Percentiles rank a stretch among this genome's conserved stretches.
phyloP scores from a whole-genome alignment of 2,888 invertebrate species.

The Dolichopus griseipennis region DNA sequence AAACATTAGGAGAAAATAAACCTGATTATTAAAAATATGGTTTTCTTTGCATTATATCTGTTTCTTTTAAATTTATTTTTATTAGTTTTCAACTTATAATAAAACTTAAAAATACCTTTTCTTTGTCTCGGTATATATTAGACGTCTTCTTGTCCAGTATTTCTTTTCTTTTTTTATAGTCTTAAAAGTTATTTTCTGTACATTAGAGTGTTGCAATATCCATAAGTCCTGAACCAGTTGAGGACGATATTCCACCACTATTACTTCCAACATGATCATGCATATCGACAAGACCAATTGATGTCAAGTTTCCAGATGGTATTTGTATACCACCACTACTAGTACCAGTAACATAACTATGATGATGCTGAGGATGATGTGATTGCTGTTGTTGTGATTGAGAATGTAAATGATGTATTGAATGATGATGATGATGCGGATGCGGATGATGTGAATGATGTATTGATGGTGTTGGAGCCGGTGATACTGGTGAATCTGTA shows the following conservation, averaged over 20 bases:
- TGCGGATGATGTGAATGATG: constrained; percentile 24
- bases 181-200: neutral
- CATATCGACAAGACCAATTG: constrained; percentile 18
- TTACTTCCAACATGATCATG: constrained; percentile 20
- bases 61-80: too few species aligned
- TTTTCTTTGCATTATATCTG: too few species aligned
- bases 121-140: neutral
- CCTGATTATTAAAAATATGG: too few species aligned
- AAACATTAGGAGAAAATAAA: too few species aligned
- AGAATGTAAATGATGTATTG: neutral
- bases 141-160: neutral
- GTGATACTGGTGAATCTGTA: constrained; percentile 22
- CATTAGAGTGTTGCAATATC: constrained; percentile 36
- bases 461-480: constrained; percentile 26
- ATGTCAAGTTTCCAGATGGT: constrained; percentile 9
- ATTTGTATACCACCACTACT: neutral
- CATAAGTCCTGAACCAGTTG: constrained; percentile 36
- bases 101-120: neutral
- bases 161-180: neutral
- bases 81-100: neutral
- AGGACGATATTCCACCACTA: constrained; percentile 22
- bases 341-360: constrained; percentile 20
- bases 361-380: constrained; percentile 21
- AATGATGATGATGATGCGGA: neutral
- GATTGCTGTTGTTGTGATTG: constrained; percentile 13